Base-by-base conservation (phyloP, 2,113 vertebrate species). In the Ceyx melanurus region DNA sequence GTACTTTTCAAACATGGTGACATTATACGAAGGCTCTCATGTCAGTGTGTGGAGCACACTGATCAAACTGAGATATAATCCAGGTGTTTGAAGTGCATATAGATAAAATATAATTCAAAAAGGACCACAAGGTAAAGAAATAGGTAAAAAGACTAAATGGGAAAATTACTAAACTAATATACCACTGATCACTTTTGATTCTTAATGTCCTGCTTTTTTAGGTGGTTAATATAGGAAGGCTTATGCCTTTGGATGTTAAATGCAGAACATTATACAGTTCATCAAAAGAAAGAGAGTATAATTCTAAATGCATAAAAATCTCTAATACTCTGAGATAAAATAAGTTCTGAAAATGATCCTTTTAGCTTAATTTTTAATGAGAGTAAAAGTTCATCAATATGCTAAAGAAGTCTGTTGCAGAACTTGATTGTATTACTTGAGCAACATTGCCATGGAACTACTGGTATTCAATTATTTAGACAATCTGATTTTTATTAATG, bases 401-500 rank as follows among this genome's bases (percentile, higher is more conserved):
- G 22, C 51, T 58, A 13, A 25, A 13, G 73, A 65, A 75, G 42
- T 54, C 26, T 53, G 5, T n/a, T 50, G 76, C 84, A 70, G 42
- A 80, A 58, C 19, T 87, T 74, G 35, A 35, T 64, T 2, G 43
- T 71, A 61, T 71, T 56, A 89, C 25, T 80, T 57, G 42, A 83
- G 51, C 26, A 81, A 77, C 87, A 83, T 56, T 90, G 22, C 65
- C 16, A 11, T 64, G 65, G 31, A 83, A 53, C 48, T 88, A 18
- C 35, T 77, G 57, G 29, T 66, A 74, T 88, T 80, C 43, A 74
- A 13, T 87, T 89, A 85, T 76, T 84, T 83, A 71, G 53, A 76
- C 29, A 78, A 28, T 28, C 18, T 56, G 15, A 78, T 75, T 89
- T 87, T 76, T 91, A 70, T 92, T 94, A 82, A 74, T 89, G 67